Evolutionary conservation across 2,113 vertebrate genomes (phyloP).

Genomic region (Poicephalus gulielmi): DNA sequence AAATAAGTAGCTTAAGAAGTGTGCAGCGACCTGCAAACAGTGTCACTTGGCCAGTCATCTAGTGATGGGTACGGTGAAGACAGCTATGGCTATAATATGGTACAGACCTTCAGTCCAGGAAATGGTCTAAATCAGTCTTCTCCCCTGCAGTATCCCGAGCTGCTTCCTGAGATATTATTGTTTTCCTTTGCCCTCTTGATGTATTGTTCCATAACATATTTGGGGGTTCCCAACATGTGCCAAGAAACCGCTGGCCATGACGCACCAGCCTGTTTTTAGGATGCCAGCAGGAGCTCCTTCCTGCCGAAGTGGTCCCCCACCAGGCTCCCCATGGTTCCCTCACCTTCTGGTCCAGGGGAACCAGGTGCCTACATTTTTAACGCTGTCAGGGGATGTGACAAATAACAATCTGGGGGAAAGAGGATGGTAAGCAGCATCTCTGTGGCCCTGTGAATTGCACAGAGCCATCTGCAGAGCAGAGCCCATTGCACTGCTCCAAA

Average conservation of each 20-base stretch:
- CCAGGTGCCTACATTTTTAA: background rate
- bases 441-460: background rate
- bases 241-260: background rate
- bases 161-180: conserved; percentile 52
- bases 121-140: conserved; percentile 9
- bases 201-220: background rate
- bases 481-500: accelerated
- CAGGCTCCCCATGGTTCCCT: background rate
- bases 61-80: accelerated
- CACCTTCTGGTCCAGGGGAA: background rate
- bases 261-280: background rate
- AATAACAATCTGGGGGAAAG: background rate
- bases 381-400: accelerated
- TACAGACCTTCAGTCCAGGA: background rate
- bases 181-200: background rate
- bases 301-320: background rate
- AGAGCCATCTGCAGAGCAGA: background rate
- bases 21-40: accelerated
- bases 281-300: background rate
- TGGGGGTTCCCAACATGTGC: background rate
- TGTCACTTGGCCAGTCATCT: background rate
- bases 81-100: background rate
- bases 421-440: background rate
- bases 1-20: background rate
- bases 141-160: background rate